A percentile compares a stretch with the other conserved stretches of the same genome.
These are phyloP conservation scores for Oplegnathus fasciatus DNA, from an alignment of 2,113 vertebrate genomes.

Conservation along the genomic window DNA sequence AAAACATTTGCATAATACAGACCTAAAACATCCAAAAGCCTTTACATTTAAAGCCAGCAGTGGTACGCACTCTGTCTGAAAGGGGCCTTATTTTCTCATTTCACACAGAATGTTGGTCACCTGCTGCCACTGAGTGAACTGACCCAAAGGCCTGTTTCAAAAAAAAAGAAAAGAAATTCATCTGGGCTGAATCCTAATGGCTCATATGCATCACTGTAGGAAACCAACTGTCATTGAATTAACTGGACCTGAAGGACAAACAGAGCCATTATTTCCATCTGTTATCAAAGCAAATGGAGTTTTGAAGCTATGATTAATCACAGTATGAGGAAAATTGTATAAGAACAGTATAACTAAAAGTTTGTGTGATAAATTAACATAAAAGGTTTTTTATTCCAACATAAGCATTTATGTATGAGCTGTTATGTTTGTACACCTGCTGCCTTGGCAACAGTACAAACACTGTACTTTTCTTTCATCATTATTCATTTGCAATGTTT, in stretches of 20 bases:
- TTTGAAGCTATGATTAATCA: conserved; percentile 28
- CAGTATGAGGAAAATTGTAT: background rate
- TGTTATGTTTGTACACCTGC: conserved; percentile 44
- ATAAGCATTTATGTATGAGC: conserved; percentile 46
- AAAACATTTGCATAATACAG: background rate
- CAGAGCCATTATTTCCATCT: conserved; percentile 10
- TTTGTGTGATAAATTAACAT: conserved; percentile 9
- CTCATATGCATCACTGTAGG: background rate
- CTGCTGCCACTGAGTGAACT: background rate
- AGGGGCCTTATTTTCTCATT: conserved; percentile 2
- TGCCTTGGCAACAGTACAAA: conserved; percentile 36
- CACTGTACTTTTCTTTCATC: conserved; percentile 40
- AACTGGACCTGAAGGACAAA: conserved; percentile 33
- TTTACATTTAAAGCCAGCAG: background rate
- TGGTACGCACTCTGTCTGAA: background rate
- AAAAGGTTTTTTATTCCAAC: conserved; percentile 33
- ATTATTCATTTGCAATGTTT: conserved; percentile 37
- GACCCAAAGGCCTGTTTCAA: background rate
- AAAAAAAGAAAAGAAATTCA: conserved; percentile 5
- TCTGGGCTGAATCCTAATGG: conserved; percentile 20
- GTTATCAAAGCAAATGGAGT: conserved; percentile 28
- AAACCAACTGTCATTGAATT: conserved; percentile 27
- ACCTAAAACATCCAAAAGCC: background rate
- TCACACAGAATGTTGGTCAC: background rate
- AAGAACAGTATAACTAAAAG: background rate